Evolutionary conservation across 2,113 vertebrate species (phyloP), one percentile per base, ranked within the genome.

Genomic region (Plotosus lineatus): DNA sequence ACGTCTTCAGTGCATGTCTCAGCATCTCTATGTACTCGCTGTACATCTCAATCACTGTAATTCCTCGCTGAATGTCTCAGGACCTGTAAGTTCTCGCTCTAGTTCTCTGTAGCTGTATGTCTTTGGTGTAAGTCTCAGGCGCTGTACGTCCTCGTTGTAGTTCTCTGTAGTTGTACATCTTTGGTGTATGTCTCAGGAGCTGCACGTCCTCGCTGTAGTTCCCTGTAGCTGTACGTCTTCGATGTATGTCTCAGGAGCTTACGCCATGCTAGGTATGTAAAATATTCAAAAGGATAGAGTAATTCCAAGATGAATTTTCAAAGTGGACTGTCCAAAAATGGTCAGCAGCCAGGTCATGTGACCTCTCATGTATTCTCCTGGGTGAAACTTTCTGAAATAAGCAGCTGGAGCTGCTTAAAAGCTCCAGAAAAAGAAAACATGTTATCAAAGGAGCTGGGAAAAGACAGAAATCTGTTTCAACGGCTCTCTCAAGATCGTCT

Each of bases 331-430:
- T 23, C 63, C 38, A 42, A 42, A 66, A 66, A 44, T 26, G 23
- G 21, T 68, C 63, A n/a, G 63, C 9, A n/a, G 63, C n/a, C 40
- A 15, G 65, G 40, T 26, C 65, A 44, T 26, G 38, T 44, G 40
- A 68, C 14, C 12, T 1, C 14, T 11, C 23, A 44, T 44, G 38
- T 42, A 14, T 26, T 42, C 40, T 68, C 38, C 60, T 36, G 60
- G 17, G 61, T 21, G 17, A 68, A 26, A 68, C n/a, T 68, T 68
- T 6, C 42, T 42, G 65, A 68, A 68, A 68, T 68, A 68, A 42
- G 26, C 40, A 68, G 65, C 38, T 68, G 40, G 40, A 44, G 65
- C 21, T 42, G 38, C 44, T 68, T 44, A 14, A 44, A 42, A 68
- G 65, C 40, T 65, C 61, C 33, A 65, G 36, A 17, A 38, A 33